Base-by-base conservation (phyloP, 2,888 invertebrate genomes). In the Fragum sueziense region DNA sequence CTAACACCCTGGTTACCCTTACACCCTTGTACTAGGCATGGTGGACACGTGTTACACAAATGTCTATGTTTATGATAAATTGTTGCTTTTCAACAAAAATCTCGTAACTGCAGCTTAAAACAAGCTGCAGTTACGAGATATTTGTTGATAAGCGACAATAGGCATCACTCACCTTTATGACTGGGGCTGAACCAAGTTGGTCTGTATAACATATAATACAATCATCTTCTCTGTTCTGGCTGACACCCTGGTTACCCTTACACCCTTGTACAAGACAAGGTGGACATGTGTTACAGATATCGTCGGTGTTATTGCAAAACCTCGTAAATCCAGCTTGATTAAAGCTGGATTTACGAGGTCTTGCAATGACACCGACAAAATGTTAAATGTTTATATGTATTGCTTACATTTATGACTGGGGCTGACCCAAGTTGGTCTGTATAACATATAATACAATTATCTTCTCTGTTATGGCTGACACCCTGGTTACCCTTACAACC, bases 161-260 rank as follows among this genome's bases (percentile, higher is more conserved):
- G n/a, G n/a, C n/a, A n/a, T n/a, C n/a, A 41, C 52, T 33, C 73
- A 83, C 82, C 75, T 25, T 31, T 7, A 77, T 70, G 2, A 77
- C 73, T 0, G 82, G 82, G n/a, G 82, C 82, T 9, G 76, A 79
- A 4, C 33, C 52, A 20, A 83, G 62, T 17, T 34, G 41, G 25
- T 83, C 80, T 3, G 82, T 80, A 34, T 83, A 83, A 31, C 82
- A 83, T 4, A 83, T 80, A n/a, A 74, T 72, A 59, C 82, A 83
- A 57, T 80, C 69, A 52, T 83, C 82, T 17, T 77, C 65, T 14
- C 52, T 54, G 0, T 51, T 70, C 52, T 77, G 80, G 4, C 51
- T 47, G 17, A 37, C 14, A 4, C 22, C n/a, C 4, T 25, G 29
- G 22, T 70, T 61, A 20, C 22, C n/a, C 14, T 0, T 1, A 54